Evolutionary conservation across 2,113 vertebrate species (phyloP).

Genomic region (Perca flavescens): DNA sequence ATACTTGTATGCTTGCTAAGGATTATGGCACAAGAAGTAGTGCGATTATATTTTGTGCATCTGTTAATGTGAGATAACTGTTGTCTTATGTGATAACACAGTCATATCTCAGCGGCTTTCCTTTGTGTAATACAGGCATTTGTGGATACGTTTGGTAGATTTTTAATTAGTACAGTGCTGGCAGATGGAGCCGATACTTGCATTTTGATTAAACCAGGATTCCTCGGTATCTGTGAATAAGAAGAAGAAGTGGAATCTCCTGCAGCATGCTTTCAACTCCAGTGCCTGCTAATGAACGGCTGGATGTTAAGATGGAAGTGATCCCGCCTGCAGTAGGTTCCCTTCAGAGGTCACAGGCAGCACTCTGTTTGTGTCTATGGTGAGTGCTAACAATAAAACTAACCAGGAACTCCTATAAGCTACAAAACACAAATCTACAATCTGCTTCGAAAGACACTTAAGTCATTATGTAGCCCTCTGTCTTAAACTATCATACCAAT

Average conservation of each 20-base stretch:
- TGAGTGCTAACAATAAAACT: neutral
- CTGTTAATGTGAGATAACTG: neutral
- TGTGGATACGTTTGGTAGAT: neutral
- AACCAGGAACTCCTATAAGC: neutral
- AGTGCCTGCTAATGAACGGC: neutral
- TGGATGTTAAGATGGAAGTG: neutral
- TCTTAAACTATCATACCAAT: neutral
- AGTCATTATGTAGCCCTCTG: neutral
- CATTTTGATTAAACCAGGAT: neutral
- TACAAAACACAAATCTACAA: neutral
- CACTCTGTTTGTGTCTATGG: neutral
- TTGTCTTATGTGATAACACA: neutral
- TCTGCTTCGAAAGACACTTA: neutral
- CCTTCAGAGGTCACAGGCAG: neutral
- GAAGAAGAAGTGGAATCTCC: neutral
- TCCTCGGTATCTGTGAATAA: neutral
- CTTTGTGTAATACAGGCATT: neutral
- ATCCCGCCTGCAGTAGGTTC: neutral
- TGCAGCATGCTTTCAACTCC: neutral
- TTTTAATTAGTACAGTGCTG: neutral
- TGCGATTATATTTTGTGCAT: neutral
- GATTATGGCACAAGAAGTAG: neutral
- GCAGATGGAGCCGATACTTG: neutral
- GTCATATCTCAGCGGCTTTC: conserved; percentile 7
- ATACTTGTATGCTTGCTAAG: neutral